A percentile compares a stretch with the other conserved stretches of the same genome.
These are phyloP conservation scores for Oithona nana DNA, from an alignment of 2,888 invertebrate genomes.

Conservation along the genomic window DNA sequence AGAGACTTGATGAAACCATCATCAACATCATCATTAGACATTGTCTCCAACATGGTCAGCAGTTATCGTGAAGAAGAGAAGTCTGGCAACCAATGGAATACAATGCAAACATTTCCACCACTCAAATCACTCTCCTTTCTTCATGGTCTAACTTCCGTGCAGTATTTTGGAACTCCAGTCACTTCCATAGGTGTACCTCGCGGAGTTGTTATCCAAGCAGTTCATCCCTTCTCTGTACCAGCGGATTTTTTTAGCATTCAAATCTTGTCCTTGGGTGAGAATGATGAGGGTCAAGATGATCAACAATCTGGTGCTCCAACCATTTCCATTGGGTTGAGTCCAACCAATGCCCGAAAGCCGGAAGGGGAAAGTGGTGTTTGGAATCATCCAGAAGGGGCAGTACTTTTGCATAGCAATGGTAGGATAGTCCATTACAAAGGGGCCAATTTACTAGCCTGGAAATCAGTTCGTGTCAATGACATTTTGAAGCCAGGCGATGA, in stretches of 20 bases:
- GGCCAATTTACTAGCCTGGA: conserved; percentile 28
- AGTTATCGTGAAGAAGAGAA: background rate
- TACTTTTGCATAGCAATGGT: conserved; percentile 25
- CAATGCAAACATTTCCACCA: conserved; percentile 26
- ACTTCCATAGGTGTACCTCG: conserved; percentile 27
- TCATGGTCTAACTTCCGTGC: conserved; percentile 25
- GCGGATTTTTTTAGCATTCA: conserved; percentile 19
- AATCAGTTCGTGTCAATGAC: conserved; percentile 27
- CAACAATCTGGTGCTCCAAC: conserved; percentile 18
- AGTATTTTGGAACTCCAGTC: conserved; percentile 28
- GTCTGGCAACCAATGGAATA: conserved; percentile 23
- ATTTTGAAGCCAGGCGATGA: conserved; percentile 26
- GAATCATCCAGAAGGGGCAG: conserved; percentile 19
- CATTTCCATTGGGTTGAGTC: conserved; percentile 19
- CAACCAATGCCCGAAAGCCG: no score
- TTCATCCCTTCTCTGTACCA: conserved; percentile 25
- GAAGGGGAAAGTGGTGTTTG: conserved; percentile 16
- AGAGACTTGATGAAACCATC: background rate
- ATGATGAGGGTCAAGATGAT: background rate
- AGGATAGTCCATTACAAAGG: conserved; percentile 29
- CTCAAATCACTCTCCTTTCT: conserved; percentile 27
- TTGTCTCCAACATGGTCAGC: background rate
- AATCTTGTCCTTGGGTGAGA: conserved; percentile 19
- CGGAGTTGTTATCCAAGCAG: conserved; percentile 28
- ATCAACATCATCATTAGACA: background rate